Conservation (phyloP, 2,888 invertebrate species). For the Dermolepida albohirtum region DNA sequence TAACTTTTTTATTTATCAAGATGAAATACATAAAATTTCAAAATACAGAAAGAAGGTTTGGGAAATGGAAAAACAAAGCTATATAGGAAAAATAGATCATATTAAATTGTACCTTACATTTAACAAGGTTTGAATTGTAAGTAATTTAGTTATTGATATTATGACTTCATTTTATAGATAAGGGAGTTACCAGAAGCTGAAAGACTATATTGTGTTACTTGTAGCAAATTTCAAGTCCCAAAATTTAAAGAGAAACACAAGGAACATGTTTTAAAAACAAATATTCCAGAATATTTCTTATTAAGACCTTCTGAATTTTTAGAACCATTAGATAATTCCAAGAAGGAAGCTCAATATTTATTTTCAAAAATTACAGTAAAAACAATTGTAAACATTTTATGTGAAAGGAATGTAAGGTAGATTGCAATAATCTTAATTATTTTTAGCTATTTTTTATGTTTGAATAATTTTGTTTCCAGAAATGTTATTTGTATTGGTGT, state of each 20-base stretch:
- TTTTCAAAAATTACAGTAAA: conserved; percentile 78
- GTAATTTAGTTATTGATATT: not conserved
- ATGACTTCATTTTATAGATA: conserved; percentile 59
- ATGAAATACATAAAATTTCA: conserved; percentile 65
- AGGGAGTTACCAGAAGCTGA: conserved; percentile 64
- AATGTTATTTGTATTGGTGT: conserved; percentile 88
- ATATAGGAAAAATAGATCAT: conserved; percentile 58
- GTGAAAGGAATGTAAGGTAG: conserved; percentile 71
- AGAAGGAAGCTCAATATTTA: conserved; percentile 89
- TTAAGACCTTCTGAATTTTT: conserved; percentile 76
- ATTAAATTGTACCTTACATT: conserved; percentile 67
- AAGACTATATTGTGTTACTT: conserved; percentile 75
- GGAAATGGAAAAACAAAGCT: conserved; percentile 51
- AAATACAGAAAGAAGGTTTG: conserved; percentile 65
- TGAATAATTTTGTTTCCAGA: conserved; percentile 63
- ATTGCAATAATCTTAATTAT: conserved; percentile 36
- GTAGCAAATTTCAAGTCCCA: conserved; percentile 68
- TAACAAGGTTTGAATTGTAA: conserved; percentile 64
- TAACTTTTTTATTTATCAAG: conserved; percentile 73
- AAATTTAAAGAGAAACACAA: conserved; percentile 65
- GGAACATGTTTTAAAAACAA: conserved; percentile 68
- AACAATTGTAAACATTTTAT: conserved; percentile 74
- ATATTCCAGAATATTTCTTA: conserved; percentile 71
- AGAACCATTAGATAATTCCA: conserved; percentile 77
- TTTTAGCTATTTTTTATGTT: conserved; percentile 11